Conservation (phyloP, 2,888 invertebrate species). For the Agapostemon virescens region DNA sequence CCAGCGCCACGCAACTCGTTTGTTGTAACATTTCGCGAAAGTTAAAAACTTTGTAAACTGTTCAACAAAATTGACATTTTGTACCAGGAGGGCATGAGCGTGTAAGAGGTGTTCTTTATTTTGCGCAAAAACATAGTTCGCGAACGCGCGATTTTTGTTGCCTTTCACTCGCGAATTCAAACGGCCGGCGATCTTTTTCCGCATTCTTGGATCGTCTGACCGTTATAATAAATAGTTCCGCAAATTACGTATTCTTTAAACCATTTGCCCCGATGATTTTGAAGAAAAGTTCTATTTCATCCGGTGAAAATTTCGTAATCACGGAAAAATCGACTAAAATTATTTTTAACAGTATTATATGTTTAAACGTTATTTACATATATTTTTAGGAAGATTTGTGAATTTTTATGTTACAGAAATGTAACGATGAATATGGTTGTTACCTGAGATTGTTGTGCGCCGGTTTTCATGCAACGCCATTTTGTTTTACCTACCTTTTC, state of each 20-base stretch:
- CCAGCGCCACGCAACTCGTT: conserved; percentile 9
- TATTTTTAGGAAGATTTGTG: neutral
- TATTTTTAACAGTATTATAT: neutral
- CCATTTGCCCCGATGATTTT: neutral
- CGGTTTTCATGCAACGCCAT: neutral
- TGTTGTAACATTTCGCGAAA: conserved; percentile 38
- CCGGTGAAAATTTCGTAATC: neutral
- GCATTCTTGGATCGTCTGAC: neutral
- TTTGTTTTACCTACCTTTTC: neutral
- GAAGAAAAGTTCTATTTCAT: neutral
- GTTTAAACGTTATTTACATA: neutral
- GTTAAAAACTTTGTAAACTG: conserved; percentile 47
- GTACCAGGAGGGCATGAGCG: conserved; percentile 38
- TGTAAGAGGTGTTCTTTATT: conserved; percentile 48
- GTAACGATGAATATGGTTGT: neutral
- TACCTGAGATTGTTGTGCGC: neutral
- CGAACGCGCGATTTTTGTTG: conserved; percentile 38
- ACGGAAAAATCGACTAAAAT: neutral
- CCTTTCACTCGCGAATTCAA: conserved; percentile 31
- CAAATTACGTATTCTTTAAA: neutral
- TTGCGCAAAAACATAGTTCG: conserved; percentile 47
- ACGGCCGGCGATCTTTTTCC: conserved; percentile 18
- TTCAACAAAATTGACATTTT: conserved; percentile 57
- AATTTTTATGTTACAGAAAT: neutral
- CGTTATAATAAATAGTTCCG: conserved; percentile 8